Evolutionary conservation across 2,888 invertebrate genomes (phyloP).

Genomic region (Fabriciana adippe): DNA sequence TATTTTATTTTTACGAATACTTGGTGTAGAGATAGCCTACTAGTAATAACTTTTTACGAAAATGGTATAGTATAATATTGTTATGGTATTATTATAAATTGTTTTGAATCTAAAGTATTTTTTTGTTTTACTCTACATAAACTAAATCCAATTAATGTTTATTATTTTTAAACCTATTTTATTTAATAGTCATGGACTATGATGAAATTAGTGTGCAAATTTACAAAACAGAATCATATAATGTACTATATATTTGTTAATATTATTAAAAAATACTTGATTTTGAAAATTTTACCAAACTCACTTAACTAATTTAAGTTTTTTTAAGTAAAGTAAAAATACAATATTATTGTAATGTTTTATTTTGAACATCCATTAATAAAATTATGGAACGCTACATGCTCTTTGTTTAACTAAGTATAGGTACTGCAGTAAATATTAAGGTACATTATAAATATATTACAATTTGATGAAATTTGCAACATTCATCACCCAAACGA

Average conservation of each 20-base stretch:
- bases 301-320: not conserved
- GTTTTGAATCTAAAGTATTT: too few relatives aligned
- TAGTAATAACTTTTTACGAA: too few relatives aligned
- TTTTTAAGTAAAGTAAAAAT: not conserved
- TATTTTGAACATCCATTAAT: slow-evolving; percentile 52
- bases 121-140: too few relatives aligned
- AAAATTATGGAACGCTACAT: slow-evolving; percentile 50
- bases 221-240: too few relatives aligned
- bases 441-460: slow-evolving; percentile 36
- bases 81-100: too few relatives aligned
- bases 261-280: not conserved
- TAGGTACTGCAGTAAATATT: slow-evolving; percentile 37
- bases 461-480: slow-evolving; percentile 26
- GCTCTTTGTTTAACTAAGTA: slow-evolving; percentile 36
- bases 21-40: too few relatives aligned
- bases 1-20: too few relatives aligned
- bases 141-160: too few relatives aligned
- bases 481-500: slow-evolving; percentile 25
- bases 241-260: not conserved
- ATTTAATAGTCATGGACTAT: too few relatives aligned
- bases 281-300: not conserved
- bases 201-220: too few relatives aligned
- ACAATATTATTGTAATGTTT: slow-evolving; percentile 40
- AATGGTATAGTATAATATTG: too few relatives aligned
- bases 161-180: too few relatives aligned